Base-by-base conservation (phyloP, 2,113 vertebrate genomes). In the Glaucidium brasilianum region DNA sequence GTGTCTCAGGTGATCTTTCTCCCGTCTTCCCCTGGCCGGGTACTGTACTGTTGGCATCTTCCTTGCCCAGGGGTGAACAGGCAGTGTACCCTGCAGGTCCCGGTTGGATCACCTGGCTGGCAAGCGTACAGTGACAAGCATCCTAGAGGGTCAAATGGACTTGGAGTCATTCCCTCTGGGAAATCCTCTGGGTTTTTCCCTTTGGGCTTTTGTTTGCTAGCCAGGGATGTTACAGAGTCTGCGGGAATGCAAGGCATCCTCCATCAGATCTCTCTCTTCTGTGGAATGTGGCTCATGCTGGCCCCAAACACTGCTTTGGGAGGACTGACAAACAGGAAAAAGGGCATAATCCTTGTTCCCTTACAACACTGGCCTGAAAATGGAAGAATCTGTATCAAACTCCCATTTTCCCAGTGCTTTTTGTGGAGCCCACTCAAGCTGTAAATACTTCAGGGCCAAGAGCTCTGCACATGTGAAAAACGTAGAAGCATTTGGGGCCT, bases 41-140 rank as follows among this genome's bases (percentile, higher is more conserved):
- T 43, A 27, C 45, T 1, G 0, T 19, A 5, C 30, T 58, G 25
- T 68, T 22, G 19, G 77, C 75, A 49, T 27, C 17, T 2, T 50
- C 18, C 71, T 79, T 2, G 4, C 21, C 47, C 0, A 0, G 15
- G 53, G 52, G 2, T 0, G 0, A 30, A 4, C 8, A 16, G 22
- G 11, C 58, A 5, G 15, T 1, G 34, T 34, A 6, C 15, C 15
- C 26, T 1, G 1, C 39, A 6, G 27, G 18, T 47, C 39, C 47
- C 53, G 0, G 0, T 52, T 15, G 5, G 35, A 9, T 69, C 3
- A 1, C 45, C 56, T 22, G 67, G 34, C 72, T 58, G 43, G 43
- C 45, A 55, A 9, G 1, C 0, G 0, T 2, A 1, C 0, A 8
- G 59, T 35, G 68, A 39, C 0, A 0, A 27, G n/a, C 56, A 90